A percentile compares a stretch with the other conserved stretches of the same genome.
These are phyloP conservation scores for Acanthosoma haemorrhoidale DNA, from an alignment of 2,888 invertebrate species.

Conservation along the genomic window DNA sequence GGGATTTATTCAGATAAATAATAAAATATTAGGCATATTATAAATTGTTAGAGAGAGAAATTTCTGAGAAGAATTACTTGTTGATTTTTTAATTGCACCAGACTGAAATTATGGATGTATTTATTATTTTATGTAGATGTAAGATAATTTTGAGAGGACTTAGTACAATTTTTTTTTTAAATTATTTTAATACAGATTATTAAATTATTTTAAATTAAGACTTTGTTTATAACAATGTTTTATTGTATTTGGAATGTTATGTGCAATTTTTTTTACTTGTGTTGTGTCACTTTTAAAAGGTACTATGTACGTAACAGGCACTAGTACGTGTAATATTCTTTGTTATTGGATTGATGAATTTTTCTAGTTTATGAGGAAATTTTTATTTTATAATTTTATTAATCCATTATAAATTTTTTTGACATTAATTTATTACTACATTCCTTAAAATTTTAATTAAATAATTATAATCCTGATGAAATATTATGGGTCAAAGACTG, in stretches of 20 bases:
- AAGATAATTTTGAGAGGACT: neutral
- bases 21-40: too few species aligned
- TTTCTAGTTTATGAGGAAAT: neutral
- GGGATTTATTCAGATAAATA: neutral
- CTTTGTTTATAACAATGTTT: neutral
- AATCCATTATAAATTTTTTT: neutral
- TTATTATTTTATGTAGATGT: conserved; percentile 17
- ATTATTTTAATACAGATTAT: neutral
- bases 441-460: neutral
- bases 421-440: conserved; percentile 12
- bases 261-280: neutral
- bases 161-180: conserved; percentile 13
- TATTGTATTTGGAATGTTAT: conserved; percentile 1
- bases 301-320: neutral
- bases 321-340: neutral
- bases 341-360: neutral
- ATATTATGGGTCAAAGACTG: neutral
- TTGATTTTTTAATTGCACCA: neutral
- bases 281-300: neutral
- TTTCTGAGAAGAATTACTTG: neutral
- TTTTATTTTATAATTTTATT: neutral
- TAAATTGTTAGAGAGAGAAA: too few species aligned
- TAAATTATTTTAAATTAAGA: neutral
- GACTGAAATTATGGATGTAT: conserved; percentile 21
- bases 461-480: neutral